phyloP scores from a whole-genome alignment of 2,888 invertebrate genomes.

The Phania funesta region DNA sequence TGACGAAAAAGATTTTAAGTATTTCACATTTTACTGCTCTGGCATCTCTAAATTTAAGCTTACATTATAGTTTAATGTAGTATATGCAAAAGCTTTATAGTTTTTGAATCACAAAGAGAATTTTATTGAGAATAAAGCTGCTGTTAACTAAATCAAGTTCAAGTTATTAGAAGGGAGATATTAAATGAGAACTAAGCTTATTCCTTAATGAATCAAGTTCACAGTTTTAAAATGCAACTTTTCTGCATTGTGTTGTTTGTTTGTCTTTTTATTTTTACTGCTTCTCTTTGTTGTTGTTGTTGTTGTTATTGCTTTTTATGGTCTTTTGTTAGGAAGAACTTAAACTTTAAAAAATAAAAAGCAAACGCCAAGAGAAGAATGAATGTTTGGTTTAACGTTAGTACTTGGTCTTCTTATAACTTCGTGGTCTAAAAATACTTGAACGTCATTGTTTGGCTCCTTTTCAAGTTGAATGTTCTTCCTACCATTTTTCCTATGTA shows the following conservation, averaged over 20 bases:
- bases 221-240: slow-evolving; percentile 31
- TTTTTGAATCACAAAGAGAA: not conserved
- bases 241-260: not conserved
- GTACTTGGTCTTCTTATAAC: slow-evolving; percentile 1
- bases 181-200: slow-evolving; percentile 22
- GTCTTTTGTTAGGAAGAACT: slow-evolving; percentile 35
- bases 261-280: not conserved
- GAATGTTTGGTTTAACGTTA: slow-evolving; percentile 14
- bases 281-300: not conserved
- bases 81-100: slow-evolving; percentile 3
- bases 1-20: no score
- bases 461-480: slow-evolving; percentile 26
- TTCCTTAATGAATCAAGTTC: slow-evolving; percentile 42
- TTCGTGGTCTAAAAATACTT: slow-evolving; percentile 56
- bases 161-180: not conserved
- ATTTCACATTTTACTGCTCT: not conserved
- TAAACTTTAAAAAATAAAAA: not conserved
- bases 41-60: slow-evolving; percentile 3
- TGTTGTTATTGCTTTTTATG: not conserved
- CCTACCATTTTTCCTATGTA: slow-evolving; percentile 9
- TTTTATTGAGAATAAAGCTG: slow-evolving; percentile 18
- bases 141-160: slow-evolving; percentile 11
- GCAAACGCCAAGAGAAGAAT: not conserved
- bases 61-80: not conserved
- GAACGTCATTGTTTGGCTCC: slow-evolving; percentile 28